A percentile compares a stretch with the other conserved stretches of the same genome.
Evolutionary conservation across 1,140 invertebrate genomes (phyloP).

Genomic region (Drosophila pruinosa): DNA sequence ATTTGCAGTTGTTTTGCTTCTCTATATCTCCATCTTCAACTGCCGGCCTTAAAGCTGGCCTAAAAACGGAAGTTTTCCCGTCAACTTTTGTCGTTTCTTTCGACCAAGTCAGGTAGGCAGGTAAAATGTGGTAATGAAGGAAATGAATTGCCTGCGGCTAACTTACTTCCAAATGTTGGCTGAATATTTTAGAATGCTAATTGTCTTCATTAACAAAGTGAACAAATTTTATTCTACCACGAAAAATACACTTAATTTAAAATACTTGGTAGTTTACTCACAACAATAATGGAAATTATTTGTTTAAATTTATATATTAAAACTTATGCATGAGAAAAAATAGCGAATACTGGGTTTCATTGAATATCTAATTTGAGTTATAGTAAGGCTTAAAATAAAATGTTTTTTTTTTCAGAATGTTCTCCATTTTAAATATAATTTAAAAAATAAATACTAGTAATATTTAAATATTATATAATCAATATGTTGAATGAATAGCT

Average conservation of each 20-base stretch:
- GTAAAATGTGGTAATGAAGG: slow-evolving; percentile 47
- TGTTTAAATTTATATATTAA: not conserved
- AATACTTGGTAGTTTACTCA: not conserved
- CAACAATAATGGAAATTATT: not conserved
- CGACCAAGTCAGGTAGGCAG: slow-evolving; percentile 50
- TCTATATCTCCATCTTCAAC: not conserved
- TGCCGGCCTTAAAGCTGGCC: slow-evolving; percentile 26
- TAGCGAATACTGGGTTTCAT: no score
- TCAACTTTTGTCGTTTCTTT: slow-evolving; percentile 35
- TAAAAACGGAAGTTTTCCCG: slow-evolving; percentile 69
- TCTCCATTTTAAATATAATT: no score
- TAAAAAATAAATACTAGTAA: no score
- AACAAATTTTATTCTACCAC: slow-evolving; percentile 19
- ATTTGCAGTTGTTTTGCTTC: slow-evolving; percentile 41
- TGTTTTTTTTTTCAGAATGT: no score
- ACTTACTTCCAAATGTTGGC: slow-evolving; percentile 47
- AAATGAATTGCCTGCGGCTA: slow-evolving; percentile 61
- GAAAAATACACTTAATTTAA: not conserved
- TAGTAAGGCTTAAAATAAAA: no score
- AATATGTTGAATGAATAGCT: no score
- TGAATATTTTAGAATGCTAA: slow-evolving; percentile 47
- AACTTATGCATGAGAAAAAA: no score
- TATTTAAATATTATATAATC: no score
- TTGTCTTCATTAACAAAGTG: slow-evolving; percentile 39
- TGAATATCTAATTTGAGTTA: no score